phyloP scores from a whole-genome alignment of 2,113 vertebrate species.

The Phoenicopterus ruber region DNA sequence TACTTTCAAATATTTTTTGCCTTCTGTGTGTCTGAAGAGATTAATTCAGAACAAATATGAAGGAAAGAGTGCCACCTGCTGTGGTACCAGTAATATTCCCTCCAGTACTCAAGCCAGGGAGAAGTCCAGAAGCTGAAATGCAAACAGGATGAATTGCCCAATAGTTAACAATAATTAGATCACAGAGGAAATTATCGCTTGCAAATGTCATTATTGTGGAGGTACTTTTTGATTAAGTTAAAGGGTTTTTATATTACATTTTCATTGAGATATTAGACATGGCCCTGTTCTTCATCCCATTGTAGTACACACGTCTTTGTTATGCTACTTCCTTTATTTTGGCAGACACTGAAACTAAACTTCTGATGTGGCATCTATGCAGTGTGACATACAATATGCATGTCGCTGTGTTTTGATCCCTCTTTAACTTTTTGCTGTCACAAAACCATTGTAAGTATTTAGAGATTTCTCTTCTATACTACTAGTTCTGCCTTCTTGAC shows the following conservation, averaged over 20 bases:
- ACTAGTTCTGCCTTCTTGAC: neutral
- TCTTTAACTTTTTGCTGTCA: neutral
- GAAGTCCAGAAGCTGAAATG: neutral
- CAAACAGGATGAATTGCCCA: neutral
- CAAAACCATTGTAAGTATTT: neutral
- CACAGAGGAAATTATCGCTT: neutral
- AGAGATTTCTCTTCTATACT: neutral
- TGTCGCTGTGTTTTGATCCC: neutral
- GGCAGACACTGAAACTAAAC: neutral
- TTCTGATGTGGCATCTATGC: neutral
- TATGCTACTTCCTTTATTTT: neutral
- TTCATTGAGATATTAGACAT: neutral
- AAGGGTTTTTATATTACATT: neutral
- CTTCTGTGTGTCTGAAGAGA: neutral
- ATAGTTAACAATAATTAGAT: neutral
- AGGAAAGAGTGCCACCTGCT: slow-evolving; percentile 41
- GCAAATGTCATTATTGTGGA: neutral
- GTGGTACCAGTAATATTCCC: neutral
- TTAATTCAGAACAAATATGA: neutral
- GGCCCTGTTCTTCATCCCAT: neutral
- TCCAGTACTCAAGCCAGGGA: neutral
- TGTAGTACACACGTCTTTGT: neutral
- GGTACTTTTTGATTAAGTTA: neutral
- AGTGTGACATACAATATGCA: neutral
- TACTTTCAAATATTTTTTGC: neutral